A percentile compares a stretch with the other conserved stretches of the same genome.
phyloP scores from a whole-genome alignment of 2,888 invertebrate genomes.

The Thysanoteuthis rhombus region DNA sequence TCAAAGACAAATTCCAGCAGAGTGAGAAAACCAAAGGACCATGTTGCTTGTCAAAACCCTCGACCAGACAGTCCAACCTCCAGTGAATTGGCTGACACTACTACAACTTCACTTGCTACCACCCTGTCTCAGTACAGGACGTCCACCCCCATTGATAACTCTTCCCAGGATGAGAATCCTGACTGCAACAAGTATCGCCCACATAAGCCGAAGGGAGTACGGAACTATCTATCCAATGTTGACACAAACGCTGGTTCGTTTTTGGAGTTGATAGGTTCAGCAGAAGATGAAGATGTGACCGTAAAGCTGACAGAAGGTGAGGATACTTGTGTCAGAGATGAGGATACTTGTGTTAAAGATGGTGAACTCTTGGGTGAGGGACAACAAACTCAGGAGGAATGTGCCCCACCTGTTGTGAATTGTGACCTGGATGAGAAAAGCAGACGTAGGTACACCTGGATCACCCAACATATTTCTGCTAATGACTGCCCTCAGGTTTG shows the following conservation, averaged over 20 bases:
- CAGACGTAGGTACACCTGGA: conserved; percentile 54
- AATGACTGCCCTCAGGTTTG: conserved; percentile 54
- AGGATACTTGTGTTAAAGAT: background rate
- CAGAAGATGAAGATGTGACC: background rate
- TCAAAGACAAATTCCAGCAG: background rate
- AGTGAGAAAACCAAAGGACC: conserved; percentile 39
- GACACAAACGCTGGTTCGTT: conserved; percentile 26
- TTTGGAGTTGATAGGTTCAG: background rate
- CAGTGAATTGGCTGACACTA: background rate
- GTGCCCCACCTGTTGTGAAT: background rate
- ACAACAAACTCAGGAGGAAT: conserved; percentile 23
- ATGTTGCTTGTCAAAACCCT: background rate
- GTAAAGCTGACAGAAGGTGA: background rate
- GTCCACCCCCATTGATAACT: background rate
- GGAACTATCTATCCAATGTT: background rate
- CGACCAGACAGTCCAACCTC: background rate
- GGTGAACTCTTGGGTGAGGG: background rate
- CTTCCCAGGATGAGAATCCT: background rate
- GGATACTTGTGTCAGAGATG: background rate
- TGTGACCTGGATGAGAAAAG: background rate
- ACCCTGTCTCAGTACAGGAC: background rate
- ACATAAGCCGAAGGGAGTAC: background rate
- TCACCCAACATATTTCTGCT: conserved; percentile 57
- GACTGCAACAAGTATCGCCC: background rate
- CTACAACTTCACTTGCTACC: background rate